Evolutionary conservation across 2,888 invertebrate genomes (phyloP).

Genomic region (Busseola fusca): DNA sequence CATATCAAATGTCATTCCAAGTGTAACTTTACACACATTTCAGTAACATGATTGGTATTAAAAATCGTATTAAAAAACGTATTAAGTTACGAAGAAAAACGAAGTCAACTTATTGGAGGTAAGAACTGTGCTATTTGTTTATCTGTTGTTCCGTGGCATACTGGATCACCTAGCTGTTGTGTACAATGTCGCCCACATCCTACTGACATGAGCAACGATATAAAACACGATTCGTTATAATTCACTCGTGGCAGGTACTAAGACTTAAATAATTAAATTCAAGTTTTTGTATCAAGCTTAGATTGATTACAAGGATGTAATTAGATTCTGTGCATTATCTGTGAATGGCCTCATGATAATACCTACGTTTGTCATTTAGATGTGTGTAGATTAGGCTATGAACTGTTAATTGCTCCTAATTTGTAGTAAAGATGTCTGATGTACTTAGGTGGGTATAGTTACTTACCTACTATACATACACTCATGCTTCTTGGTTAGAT

Average conservation of each 20-base stretch:
- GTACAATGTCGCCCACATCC: slow-evolving; percentile 47
- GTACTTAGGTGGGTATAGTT: not conserved
- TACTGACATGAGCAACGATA: slow-evolving; percentile 21
- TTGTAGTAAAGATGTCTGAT: not conserved
- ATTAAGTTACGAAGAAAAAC: slow-evolving; percentile 40
- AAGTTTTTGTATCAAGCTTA: slow-evolving; percentile 36
- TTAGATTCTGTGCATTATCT: slow-evolving; percentile 1
- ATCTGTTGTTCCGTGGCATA: slow-evolving; percentile 23
- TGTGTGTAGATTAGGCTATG: not conserved
- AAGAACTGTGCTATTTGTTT: slow-evolving; percentile 16
- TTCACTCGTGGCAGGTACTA: slow-evolving; percentile 38
- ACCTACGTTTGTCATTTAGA: slow-evolving; percentile 9
- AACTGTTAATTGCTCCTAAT: not conserved
- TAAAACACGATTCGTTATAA: slow-evolving; percentile 11
- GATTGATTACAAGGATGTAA: slow-evolving; percentile 20
- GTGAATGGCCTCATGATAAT: not conserved
- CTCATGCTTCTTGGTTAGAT: not conserved
- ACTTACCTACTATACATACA: not conserved
- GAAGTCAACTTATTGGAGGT: slow-evolving; percentile 56
- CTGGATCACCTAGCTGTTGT: slow-evolving; percentile 29
- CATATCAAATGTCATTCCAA: slow-evolving; percentile 15
- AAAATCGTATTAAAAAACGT: slow-evolving; percentile 33
- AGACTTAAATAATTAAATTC: slow-evolving; percentile 29
- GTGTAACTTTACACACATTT: not conserved
- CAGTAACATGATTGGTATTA: slow-evolving; percentile 33